phyloP scores from a whole-genome alignment of 2,113 vertebrate species.

The Xiphophorus maculatus region DNA sequence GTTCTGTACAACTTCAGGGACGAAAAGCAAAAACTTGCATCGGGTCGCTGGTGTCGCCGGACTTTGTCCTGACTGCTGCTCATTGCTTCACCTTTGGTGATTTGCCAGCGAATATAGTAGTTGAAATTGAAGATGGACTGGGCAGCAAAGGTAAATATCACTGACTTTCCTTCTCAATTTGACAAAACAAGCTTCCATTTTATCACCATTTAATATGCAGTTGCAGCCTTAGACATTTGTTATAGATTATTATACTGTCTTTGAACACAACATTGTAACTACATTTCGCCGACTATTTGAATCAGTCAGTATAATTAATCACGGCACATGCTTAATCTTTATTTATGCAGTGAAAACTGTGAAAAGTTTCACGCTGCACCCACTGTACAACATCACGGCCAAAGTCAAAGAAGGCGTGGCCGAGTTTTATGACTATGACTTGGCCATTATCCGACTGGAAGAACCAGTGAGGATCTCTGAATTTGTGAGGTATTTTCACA shows the following conservation, averaged over 20 bases:
- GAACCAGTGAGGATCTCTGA: constrained; percentile 10
- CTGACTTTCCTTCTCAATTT: neutral
- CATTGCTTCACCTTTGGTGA: constrained; percentile 73
- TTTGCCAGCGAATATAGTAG: neutral
- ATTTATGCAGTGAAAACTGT: constrained; percentile 42
- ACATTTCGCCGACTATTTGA: neutral
- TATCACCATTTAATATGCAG: neutral
- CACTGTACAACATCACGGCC: constrained; percentile 20
- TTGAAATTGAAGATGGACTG: constrained; percentile 32
- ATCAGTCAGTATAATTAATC: neutral
- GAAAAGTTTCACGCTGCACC: constrained; percentile 36
- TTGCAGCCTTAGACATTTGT: neutral
- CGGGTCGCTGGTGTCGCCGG: constrained; percentile 71
- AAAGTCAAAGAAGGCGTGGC: constrained; percentile 20
- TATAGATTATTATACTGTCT: neutral
- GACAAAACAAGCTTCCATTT: neutral
- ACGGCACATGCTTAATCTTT: neutral
- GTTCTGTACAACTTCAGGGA: constrained; percentile 22
- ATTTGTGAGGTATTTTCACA: constrained; percentile 22
- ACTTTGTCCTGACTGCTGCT: constrained; percentile 78
- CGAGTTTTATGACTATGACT: constrained; percentile 80
- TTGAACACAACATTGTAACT: neutral
- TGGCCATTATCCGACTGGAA: constrained; percentile 75
- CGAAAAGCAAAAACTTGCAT: constrained; percentile 28
- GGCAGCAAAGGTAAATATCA: constrained; percentile 3